Conservation (phyloP, 2,888 invertebrate genomes). For the Ligdia adustata region DNA sequence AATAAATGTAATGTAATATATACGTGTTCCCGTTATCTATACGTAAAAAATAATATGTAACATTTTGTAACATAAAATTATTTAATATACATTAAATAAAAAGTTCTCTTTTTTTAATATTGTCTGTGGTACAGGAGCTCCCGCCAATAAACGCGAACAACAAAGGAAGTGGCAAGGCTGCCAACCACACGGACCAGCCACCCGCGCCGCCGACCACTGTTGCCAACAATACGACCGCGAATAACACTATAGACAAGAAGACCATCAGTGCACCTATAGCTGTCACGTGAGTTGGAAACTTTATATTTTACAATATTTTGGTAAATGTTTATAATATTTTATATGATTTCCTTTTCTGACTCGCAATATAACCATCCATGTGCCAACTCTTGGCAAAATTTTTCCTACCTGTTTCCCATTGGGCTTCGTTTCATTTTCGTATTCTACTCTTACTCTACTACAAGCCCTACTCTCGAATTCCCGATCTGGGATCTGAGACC, state of each 20-base stretch:
- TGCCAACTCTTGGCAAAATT: too few relatives aligned
- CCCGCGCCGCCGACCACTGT: conserved; percentile 40
- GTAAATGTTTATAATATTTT: too few relatives aligned
- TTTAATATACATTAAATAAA: background rate
- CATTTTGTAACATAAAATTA: background rate
- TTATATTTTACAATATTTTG: too few relatives aligned
- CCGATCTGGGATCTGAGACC: too few relatives aligned
- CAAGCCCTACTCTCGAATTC: too few relatives aligned
- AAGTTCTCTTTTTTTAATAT: background rate
- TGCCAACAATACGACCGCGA: conserved; percentile 57
- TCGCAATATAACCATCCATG: too few relatives aligned
- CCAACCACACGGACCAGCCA: conserved; percentile 59
- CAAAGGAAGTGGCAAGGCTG: conserved; percentile 55
- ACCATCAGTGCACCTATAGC: conserved; percentile 79
- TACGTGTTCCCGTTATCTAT: background rate
- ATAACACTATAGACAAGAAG: conserved; percentile 77
- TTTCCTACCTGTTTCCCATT: too few relatives aligned
- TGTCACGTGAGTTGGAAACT: conserved; percentile 67
- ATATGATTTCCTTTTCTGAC: too few relatives aligned
- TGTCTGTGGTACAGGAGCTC: conserved; percentile 62
- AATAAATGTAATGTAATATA: background rate
- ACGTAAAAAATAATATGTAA: conserved; percentile 2
- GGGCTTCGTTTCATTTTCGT: too few relatives aligned
- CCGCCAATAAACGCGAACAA: conserved; percentile 73
- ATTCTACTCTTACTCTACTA: too few relatives aligned